phyloP scores from a whole-genome alignment of 2,888 invertebrate genomes.

The Sphaeridia pumilis region DNA sequence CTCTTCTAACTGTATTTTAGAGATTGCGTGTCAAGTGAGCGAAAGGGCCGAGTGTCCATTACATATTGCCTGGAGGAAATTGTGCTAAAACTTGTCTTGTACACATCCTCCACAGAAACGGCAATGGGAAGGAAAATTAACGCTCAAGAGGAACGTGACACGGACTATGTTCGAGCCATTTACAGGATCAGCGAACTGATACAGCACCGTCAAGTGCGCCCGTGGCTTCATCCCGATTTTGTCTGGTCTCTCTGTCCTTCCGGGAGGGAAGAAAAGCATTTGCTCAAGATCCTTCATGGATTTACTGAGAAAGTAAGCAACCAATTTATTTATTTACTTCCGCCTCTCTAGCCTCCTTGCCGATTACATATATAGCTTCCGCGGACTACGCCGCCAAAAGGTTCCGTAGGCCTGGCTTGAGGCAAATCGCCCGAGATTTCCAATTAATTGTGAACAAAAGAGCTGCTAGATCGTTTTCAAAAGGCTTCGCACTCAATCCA shows the following conservation, averaged over 20 bases:
- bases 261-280: constrained; percentile 48
- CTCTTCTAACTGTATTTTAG: too few species aligned
- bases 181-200: constrained; percentile 21
- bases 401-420: too few species aligned
- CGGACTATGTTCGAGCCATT: constrained; percentile 36
- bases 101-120: constrained; percentile 52
- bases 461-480: too few species aligned
- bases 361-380: too few species aligned
- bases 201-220: constrained; percentile 37
- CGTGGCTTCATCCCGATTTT: constrained; percentile 48
- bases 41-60: too few species aligned
- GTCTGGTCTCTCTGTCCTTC: constrained; percentile 50
- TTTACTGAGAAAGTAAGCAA: constrained; percentile 45
- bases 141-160: constrained; percentile 46
- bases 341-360: neutral
- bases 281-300: constrained; percentile 49
- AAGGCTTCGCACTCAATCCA: too few species aligned
- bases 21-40: too few species aligned
- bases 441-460: too few species aligned
- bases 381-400: too few species aligned
- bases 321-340: neutral
- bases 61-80: too few species aligned
- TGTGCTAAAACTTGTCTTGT: too few species aligned
- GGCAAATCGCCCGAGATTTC: too few species aligned
- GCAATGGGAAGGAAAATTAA: constrained; percentile 58